Percentiles rank a stretch among this genome's conserved stretches.
These are phyloP conservation scores for Steinernema hermaphroditum DNA, from an alignment of 2,888 invertebrate genomes.

Conservation along the genomic window DNA sequence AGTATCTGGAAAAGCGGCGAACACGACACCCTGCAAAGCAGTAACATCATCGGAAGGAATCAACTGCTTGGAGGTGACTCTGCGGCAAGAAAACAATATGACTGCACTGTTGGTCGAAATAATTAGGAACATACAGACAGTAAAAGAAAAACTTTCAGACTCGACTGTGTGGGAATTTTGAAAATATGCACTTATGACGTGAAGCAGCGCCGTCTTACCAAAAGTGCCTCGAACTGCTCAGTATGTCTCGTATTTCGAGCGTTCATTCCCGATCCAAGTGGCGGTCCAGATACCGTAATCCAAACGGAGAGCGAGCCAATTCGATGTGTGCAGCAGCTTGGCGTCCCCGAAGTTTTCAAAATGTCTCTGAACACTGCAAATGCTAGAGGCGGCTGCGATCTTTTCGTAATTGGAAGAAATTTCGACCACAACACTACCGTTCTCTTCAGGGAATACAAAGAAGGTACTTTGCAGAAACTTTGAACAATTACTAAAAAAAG, in stretches of 20 bases:
- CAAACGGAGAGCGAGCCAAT: constrained; percentile 68
- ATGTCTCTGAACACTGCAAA: constrained; percentile 65
- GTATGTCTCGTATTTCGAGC: constrained; percentile 93
- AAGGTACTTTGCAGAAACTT: constrained; percentile 37
- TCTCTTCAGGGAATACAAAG: constrained; percentile 66
- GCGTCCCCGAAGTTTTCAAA: constrained; percentile 69
- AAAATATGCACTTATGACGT: constrained; percentile 68
- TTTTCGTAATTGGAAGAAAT: constrained; percentile 69
- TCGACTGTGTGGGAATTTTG: constrained; percentile 95
- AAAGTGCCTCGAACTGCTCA: constrained; percentile 24
- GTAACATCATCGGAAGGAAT: constrained; percentile 62
- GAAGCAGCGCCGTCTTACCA: constrained; percentile 8
- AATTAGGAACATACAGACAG: constrained; percentile 26
- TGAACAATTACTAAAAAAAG: background rate
- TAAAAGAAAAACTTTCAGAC: constrained; percentile 68
- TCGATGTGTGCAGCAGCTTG: constrained; percentile 69
- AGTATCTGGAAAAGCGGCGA: constrained; percentile 81
- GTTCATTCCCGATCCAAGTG: constrained; percentile 74
- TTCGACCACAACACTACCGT: constrained; percentile 68
- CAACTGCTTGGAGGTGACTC: constrained; percentile 50
- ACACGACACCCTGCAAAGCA: constrained; percentile 67
- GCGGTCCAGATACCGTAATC: constrained; percentile 69
- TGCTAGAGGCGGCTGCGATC: constrained; percentile 66
- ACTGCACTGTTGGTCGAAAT: constrained; percentile 75
- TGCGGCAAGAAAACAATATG: constrained; percentile 83